Evolutionary conservation across 1,140 invertebrate genomes (phyloP), one percentile per base, ranked within the genome.

Genomic region (Mactra quadrangularis): DNA sequence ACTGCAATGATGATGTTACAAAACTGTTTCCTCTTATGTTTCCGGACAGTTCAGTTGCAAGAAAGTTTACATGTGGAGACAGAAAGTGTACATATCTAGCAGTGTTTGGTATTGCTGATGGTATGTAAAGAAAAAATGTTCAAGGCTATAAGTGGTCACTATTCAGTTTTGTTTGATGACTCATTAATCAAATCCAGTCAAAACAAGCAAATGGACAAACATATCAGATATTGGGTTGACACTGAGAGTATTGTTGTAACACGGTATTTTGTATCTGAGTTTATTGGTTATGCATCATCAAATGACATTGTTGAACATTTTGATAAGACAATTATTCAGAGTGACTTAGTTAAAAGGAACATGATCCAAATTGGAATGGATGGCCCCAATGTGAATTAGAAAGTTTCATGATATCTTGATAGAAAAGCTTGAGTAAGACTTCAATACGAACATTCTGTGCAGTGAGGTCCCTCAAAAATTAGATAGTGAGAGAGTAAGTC

Each of bases 341-440:
- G 38, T 47, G 59, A 33, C 17, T n/a, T 85, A 3, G 71, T 82
- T 25, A 15, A 31, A 35, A 17, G 13, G 27, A 70, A 84, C 4
- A 29, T 88, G 31, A 17, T 86, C 0, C 87, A 88, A 47, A 47
- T 88, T 13, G 74, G 62, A 0, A 87, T 87, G 86, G 87, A 86
- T 87, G 86, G 87, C 3, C 84, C 86, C 3, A 88, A 71, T 64
- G 86, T 88, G 13, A 88, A 88, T 31, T 82, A n/a, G 53, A 47
- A 78, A 84, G 22, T 78, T 86, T 31, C 22, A 57, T 52, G 59
- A 66, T 38, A 11, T 27, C 6, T 17, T 86, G 15, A 38, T 55
- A 22, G 53, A 47, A 2, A 70, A 82, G 31, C 17, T 87, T 3
- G 3, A 35, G n/a, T 15, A 45, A 11, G 64, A 60, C 11, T 59